phyloP scores from a whole-genome alignment of 2,797 vertebrate species.

The Lepidocolaptes lacrymiger region DNA sequence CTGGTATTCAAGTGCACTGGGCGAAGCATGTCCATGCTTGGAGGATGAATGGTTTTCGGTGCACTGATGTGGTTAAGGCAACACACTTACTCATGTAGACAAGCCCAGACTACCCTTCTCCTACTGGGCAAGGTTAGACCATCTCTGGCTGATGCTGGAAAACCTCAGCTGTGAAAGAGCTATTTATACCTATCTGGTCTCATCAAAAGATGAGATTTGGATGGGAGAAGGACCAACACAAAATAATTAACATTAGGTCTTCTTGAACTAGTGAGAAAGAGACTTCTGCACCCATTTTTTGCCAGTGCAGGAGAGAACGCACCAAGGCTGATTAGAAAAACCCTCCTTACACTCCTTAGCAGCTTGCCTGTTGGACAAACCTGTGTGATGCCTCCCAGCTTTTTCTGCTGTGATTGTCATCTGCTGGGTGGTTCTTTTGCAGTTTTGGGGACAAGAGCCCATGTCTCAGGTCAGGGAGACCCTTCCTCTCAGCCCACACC shows the following conservation, averaged over 20 bases:
- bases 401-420: neutral
- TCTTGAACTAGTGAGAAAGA: neutral
- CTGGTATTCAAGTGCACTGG: neutral
- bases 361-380: neutral
- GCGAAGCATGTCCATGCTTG: neutral
- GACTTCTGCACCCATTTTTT: neutral
- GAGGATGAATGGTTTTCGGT: neutral
- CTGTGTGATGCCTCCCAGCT: neutral
- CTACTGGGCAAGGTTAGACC: neutral
- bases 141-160: neutral
- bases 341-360: rapidly evolving
- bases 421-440: neutral
- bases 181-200: neutral
- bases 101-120: neutral
- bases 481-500: neutral
- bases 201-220: neutral
- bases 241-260: neutral
- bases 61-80: neutral
- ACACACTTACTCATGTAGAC: neutral
- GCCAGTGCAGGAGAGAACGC: neutral
- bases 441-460: neutral
- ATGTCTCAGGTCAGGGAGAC: neutral
- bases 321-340: neutral
- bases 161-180: neutral
- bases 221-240: neutral